These are phyloP conservation scores for Tachycineta bicolor DNA, from an alignment of 2,113 vertebrate species.

Conservation along the genomic window DNA sequence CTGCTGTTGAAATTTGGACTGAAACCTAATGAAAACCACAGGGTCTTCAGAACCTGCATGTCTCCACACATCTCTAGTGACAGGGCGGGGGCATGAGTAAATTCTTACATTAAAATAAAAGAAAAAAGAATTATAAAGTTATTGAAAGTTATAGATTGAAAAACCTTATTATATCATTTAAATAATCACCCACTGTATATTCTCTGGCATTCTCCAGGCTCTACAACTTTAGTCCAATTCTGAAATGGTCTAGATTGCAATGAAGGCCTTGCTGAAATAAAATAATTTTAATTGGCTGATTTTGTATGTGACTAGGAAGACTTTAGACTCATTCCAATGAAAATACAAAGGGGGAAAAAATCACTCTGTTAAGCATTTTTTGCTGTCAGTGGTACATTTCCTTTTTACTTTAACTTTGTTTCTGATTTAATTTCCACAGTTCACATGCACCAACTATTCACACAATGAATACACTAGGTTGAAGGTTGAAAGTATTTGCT, in stretches of 20 bases:
- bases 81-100: not conserved
- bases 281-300: not conserved
- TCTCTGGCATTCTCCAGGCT: not conserved
- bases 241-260: not conserved
- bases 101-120: not conserved
- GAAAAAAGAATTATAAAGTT: not conserved
- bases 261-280: not conserved
- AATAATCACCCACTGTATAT: fast-evolving
- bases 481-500: not conserved
- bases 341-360: not conserved
- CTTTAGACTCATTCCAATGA: not conserved
- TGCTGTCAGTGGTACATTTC: not conserved
- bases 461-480: not conserved
- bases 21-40: not conserved
- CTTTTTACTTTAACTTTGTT: not conserved
- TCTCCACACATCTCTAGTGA: not conserved
- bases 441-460: not conserved
- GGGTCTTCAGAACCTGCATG: not conserved
- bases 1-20: not conserved
- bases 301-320: not conserved
- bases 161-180: not conserved
- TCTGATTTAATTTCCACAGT: not conserved
- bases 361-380: not conserved
- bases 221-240: not conserved
- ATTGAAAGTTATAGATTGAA: not conserved